A percentile compares a stretch with the other conserved stretches of the same genome.
These are phyloP conservation scores for Dendroctonus ponderosae DNA, from an alignment of 1,140 invertebrate genomes.

Conservation along the genomic window DNA sequence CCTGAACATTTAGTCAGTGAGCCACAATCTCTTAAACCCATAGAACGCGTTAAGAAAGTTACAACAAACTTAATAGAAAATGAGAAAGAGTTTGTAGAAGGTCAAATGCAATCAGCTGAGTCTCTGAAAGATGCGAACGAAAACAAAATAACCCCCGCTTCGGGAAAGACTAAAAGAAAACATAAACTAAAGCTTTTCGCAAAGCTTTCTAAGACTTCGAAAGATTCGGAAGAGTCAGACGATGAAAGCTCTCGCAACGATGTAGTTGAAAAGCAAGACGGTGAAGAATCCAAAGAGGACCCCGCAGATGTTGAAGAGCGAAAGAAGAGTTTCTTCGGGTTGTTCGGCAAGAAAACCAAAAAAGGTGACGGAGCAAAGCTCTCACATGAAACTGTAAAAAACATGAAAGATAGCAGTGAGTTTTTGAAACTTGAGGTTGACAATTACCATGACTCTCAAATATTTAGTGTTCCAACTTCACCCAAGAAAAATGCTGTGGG, in stretches of 20 bases:
- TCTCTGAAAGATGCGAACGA: background rate
- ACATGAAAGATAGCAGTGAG: slow-evolving; percentile 27
- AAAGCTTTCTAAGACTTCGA: slow-evolving; percentile 42
- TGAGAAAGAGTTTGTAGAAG: slow-evolving; percentile 40
- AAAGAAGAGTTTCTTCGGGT: slow-evolving; percentile 33
- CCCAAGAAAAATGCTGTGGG: too few species aligned
- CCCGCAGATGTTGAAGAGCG: slow-evolving; percentile 23
- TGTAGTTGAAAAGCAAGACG: slow-evolving; percentile 46
- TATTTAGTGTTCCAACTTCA: background rate
- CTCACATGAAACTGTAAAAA: slow-evolving; percentile 30
- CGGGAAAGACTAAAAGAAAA: slow-evolving; percentile 38
- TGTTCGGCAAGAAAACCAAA: slow-evolving; percentile 34
- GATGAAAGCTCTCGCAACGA: slow-evolving; percentile 37
- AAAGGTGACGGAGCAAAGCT: slow-evolving; percentile 12
- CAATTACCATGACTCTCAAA: slow-evolving; percentile 30
- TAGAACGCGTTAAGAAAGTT: slow-evolving; percentile 35
- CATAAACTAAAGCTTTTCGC: slow-evolving; percentile 40
- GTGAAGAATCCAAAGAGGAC: slow-evolving; percentile 45
- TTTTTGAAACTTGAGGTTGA: slow-evolving; percentile 27
- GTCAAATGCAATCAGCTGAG: slow-evolving; percentile 4
- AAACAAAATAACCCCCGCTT: slow-evolving; percentile 16
- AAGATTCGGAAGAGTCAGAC: slow-evolving; percentile 42
- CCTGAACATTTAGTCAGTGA: slow-evolving; percentile 27
- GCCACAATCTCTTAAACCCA: slow-evolving; percentile 18
- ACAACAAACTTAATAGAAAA: slow-evolving; percentile 45